Evolutionary conservation across 2,888 invertebrate species (phyloP).

Genomic region (Gryllus longicercus): DNA sequence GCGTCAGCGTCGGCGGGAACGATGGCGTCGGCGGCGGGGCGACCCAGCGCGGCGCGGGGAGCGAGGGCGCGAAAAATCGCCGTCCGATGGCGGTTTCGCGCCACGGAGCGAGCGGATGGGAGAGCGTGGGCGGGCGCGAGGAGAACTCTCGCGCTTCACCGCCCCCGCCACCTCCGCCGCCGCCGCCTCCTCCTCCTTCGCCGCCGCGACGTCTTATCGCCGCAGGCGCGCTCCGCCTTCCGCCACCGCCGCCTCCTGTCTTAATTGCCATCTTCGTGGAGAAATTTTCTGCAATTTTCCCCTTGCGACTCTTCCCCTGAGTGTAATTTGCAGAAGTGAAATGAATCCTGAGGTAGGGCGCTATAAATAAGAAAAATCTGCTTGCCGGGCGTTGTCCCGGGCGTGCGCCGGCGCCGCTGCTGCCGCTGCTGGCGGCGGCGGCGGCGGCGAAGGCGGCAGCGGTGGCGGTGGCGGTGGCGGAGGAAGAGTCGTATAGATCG

Average conservation of each 20-base stretch:
- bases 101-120: not conserved
- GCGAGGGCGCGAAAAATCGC: not conserved
- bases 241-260: not conserved
- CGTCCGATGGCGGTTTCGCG: not conserved
- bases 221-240: not conserved
- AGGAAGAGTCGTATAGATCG: too few species aligned
- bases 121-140: not conserved
- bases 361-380: constrained; percentile 17
- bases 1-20: not conserved
- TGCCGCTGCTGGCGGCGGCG: too few species aligned
- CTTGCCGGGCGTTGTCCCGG: not conserved
- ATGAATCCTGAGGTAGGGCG: constrained; percentile 17
- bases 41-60: not conserved
- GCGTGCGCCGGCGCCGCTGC: not conserved
- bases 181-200: not conserved
- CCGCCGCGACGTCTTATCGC: not conserved
- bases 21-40: not conserved
- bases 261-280: constrained; percentile 17
- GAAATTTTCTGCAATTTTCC: constrained; percentile 17
- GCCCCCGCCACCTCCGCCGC: not conserved
- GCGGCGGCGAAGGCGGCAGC: too few species aligned
- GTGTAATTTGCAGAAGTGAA: constrained; percentile 11
- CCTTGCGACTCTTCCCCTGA: constrained; percentile 8
- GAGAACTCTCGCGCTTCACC: not conserved
- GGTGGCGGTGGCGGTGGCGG: too few species aligned